These are phyloP conservation scores for Heliothis virescens DNA, from an alignment of 1,140 invertebrate species.

Conservation along the genomic window DNA sequence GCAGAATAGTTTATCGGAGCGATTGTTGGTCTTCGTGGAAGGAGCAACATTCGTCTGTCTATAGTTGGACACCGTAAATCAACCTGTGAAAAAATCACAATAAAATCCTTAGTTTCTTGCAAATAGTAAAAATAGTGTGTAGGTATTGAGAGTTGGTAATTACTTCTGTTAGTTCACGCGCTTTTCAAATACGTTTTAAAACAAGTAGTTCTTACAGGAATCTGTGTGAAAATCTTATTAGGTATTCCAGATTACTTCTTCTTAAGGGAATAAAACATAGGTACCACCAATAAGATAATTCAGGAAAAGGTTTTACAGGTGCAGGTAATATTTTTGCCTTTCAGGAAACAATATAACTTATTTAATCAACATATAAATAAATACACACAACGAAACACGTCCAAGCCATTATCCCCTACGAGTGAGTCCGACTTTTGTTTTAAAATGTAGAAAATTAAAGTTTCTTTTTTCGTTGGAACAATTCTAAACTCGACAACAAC, in stretches of 20 bases:
- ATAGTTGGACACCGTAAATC: too few species aligned
- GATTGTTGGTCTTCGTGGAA: too few species aligned
- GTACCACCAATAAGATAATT: too few species aligned
- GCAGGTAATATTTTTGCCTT: neutral
- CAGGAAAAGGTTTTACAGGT: too few species aligned
- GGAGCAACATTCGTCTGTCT: too few species aligned
- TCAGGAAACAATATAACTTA: slow-evolving; percentile 29
- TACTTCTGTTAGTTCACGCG: too few species aligned
- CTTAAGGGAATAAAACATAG: too few species aligned
- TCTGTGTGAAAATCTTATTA: neutral
- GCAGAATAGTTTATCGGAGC: too few species aligned
- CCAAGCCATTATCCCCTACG: slow-evolving; percentile 73
- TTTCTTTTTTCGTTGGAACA: slow-evolving; percentile 81
- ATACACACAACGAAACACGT: slow-evolving; percentile 60
- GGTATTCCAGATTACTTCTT: neutral
- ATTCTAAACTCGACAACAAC: slow-evolving; percentile 81
- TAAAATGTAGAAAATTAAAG: slow-evolving; percentile 84
- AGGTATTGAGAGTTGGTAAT: too few species aligned
- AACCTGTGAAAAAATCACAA: too few species aligned
- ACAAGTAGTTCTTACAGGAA: neutral
- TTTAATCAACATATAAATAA: slow-evolving; percentile 1
- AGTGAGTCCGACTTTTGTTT: slow-evolving; percentile 73
- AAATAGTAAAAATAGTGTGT: too few species aligned
- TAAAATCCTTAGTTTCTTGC: too few species aligned
- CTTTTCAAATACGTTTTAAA: neutral